phyloP scores from a whole-genome alignment of 2,113 vertebrate genomes.

The Pterophyllum scalare region DNA sequence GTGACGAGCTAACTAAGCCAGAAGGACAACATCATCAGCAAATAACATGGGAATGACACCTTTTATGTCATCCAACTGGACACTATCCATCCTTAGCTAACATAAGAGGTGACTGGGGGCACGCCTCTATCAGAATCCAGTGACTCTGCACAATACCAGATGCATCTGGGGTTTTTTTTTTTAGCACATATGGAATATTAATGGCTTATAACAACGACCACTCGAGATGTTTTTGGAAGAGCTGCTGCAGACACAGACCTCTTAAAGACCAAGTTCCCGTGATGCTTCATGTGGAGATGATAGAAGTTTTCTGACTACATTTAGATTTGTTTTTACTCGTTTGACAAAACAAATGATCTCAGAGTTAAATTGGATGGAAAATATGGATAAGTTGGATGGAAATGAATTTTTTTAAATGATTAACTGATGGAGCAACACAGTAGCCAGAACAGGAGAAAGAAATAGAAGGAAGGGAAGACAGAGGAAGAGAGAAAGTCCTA shows the following conservation, averaged over 20 bases:
- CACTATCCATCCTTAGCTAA: constrained; percentile 6
- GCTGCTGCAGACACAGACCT: neutral
- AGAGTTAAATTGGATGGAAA: neutral
- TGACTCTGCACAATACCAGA: neutral
- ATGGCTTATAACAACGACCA: neutral
- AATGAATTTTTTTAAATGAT: neutral
- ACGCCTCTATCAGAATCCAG: neutral
- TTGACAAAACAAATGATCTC: neutral
- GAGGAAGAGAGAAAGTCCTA: constrained; percentile 34
- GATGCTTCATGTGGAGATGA: neutral
- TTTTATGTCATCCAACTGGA: constrained; percentile 44
- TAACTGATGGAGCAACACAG: neutral
- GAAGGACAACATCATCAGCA: constrained; percentile 29
- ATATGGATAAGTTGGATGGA: too few species aligned
- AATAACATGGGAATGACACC: constrained; percentile 21
- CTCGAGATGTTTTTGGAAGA: neutral
- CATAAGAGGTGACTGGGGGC: neutral
- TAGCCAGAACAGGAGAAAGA: neutral
- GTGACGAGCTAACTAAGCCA: constrained; percentile 37
- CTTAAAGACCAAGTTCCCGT: neutral
- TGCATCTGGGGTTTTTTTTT: neutral
- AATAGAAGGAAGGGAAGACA: neutral
- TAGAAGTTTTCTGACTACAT: neutral
- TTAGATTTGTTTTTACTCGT: neutral
- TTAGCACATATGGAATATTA: neutral